These are phyloP conservation scores for Phrynocephalus versicolor DNA, from an alignment of 2,113 vertebrate genomes.

Conservation along the genomic window DNA sequence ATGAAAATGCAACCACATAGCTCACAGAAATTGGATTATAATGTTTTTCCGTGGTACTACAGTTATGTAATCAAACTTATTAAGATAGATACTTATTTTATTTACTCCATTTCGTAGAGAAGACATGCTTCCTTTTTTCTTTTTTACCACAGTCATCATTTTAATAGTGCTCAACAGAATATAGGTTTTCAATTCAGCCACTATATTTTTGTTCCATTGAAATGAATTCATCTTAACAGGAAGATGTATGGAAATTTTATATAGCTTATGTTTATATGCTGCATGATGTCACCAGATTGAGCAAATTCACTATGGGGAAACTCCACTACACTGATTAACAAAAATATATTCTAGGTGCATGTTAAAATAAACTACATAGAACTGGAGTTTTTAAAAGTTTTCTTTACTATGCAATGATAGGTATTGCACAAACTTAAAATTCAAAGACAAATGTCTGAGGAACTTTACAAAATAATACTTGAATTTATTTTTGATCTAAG, in stretches of 20 bases:
- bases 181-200: slow-evolving; percentile 70
- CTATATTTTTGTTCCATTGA: slow-evolving; percentile 67
- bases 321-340: slow-evolving; percentile 78
- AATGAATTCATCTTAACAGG: slow-evolving; percentile 72
- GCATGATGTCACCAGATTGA: slow-evolving; percentile 88
- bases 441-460: slow-evolving; percentile 68
- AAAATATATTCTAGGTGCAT: slow-evolving; percentile 88
- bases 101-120: slow-evolving; percentile 52
- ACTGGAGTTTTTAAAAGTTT: slow-evolving; percentile 77
- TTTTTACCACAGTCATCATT: slow-evolving; percentile 32
- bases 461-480: slow-evolving; percentile 77
- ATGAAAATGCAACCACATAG: slow-evolving; percentile 34
- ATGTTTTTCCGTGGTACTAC: slow-evolving; percentile 44
- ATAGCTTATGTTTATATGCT: slow-evolving; percentile 75
- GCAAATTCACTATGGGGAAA: slow-evolving; percentile 77
- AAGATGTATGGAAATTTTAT: slow-evolving; percentile 65
- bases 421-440: slow-evolving; percentile 88
- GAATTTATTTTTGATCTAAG: slow-evolving; percentile 74
- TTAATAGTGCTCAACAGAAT: slow-evolving; percentile 47
- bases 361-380: slow-evolving; percentile 73
- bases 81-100: slow-evolving; percentile 41
- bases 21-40: slow-evolving; percentile 22
- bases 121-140: not conserved
- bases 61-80: slow-evolving; percentile 38
- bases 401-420: slow-evolving; percentile 98